Evolutionary conservation across 2,113 vertebrate species (phyloP).

Genomic region (Castor canadensis): DNA sequence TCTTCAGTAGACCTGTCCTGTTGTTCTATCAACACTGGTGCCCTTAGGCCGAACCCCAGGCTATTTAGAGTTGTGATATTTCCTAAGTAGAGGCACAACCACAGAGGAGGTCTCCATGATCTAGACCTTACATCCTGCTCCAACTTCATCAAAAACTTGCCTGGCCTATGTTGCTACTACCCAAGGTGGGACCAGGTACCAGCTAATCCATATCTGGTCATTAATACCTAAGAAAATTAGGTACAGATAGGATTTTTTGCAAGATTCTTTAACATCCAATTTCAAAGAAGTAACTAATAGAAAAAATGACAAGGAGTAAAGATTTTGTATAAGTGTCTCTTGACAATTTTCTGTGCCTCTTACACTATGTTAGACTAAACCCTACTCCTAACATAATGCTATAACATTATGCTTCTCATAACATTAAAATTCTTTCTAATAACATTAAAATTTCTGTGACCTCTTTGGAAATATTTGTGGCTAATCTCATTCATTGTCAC

Average conservation of each 20-base stretch:
- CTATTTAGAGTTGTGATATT: not conserved
- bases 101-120: not conserved
- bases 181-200: not conserved
- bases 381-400: not conserved
- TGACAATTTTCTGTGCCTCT: not conserved
- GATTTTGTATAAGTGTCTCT: not conserved
- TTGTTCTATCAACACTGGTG: not conserved
- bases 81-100: not conserved
- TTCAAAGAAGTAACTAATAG: not conserved
- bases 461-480: constrained; percentile 51
- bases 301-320: not conserved
- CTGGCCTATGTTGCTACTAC: not conserved
- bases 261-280: not conserved
- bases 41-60: not conserved
- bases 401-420: not conserved
- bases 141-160: not conserved
- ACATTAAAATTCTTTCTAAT: not conserved
- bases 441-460: constrained; percentile 3
- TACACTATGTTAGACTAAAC: not conserved
- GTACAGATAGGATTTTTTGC: not conserved
- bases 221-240: not conserved
- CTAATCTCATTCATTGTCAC: not conserved
- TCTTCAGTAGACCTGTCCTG: not conserved
- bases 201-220: not conserved
- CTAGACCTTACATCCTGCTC: not conserved